Evolutionary conservation across 2,888 invertebrate genomes (phyloP).

Genomic region (Dastarcus helophoroides): DNA sequence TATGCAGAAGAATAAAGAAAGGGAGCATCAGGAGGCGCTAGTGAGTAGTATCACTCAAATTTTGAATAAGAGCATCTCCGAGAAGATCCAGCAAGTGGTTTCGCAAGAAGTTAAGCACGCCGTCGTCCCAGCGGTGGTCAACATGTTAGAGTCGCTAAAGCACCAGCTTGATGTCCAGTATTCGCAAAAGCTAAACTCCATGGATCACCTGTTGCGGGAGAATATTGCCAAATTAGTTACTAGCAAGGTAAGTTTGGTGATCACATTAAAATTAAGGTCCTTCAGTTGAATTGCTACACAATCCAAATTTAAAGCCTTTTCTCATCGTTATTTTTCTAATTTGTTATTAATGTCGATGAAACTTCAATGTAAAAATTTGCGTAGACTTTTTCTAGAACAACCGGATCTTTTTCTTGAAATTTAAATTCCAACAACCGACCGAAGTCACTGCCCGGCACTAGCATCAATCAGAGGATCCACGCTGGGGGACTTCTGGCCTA

Average conservation of each 20-base stretch:
- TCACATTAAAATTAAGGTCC: slow-evolving; percentile 6
- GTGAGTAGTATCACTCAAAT: slow-evolving; percentile 44
- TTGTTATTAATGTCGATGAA: slow-evolving; percentile 2
- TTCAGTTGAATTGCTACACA: too few species aligned
- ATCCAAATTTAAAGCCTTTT: slow-evolving; percentile 5
- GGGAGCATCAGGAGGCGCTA: slow-evolving; percentile 41
- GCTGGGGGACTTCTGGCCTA: too few species aligned
- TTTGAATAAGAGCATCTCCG: slow-evolving; percentile 31
- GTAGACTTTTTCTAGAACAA: too few species aligned
- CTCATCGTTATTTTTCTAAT: slow-evolving; percentile 8
- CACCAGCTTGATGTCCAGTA: slow-evolving; percentile 63
- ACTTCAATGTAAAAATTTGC: too few species aligned
- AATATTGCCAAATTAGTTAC: slow-evolving; percentile 69
- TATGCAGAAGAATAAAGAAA: slow-evolving; percentile 38
- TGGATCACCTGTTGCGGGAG: slow-evolving; percentile 65
- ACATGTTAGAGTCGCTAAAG: slow-evolving; percentile 61
- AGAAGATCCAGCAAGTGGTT: slow-evolving; percentile 45
- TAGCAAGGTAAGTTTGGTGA: slow-evolving; percentile 53
- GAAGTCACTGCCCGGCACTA: too few species aligned
- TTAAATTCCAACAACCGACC: too few species aligned
- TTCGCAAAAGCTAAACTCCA: slow-evolving; percentile 56
- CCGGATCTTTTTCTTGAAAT: too few species aligned
- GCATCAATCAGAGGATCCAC: too few species aligned
- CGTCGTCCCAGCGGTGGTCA: slow-evolving; percentile 46
- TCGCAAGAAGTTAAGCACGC: slow-evolving; percentile 45